Evolutionary conservation across 2,113 vertebrate genomes (phyloP).

Genomic region (Cygnus atratus): DNA sequence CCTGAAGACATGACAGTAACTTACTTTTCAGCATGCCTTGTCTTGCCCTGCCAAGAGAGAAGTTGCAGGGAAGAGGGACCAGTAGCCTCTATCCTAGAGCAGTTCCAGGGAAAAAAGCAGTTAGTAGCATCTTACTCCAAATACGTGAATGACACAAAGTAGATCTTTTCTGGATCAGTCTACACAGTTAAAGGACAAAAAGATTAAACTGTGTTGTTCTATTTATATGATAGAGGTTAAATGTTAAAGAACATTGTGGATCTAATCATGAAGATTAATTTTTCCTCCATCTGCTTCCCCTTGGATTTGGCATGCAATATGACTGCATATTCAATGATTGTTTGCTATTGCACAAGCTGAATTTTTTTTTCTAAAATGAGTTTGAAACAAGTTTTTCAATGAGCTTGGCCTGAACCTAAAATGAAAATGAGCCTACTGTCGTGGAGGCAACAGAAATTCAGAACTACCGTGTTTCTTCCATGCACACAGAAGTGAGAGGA

Average conservation of each 20-base stretch:
- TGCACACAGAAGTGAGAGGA: neutral
- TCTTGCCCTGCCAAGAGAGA: neutral
- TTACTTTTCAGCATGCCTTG: fast-evolving
- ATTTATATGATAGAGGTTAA: slow-evolving; percentile 19
- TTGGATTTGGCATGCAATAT: neutral
- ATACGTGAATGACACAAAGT: neutral
- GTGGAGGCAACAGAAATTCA: neutral
- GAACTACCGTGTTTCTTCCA: neutral
- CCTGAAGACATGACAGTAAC: neutral
- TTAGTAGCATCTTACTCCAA: neutral
- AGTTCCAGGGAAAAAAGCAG: neutral
- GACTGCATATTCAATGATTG: neutral
- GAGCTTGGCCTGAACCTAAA: fast-evolving
- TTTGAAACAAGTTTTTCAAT: neutral
- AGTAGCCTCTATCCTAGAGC: neutral
- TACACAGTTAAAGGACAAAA: neutral
- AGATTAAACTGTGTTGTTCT: neutral
- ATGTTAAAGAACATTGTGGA: neutral
- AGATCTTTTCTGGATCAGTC: neutral
- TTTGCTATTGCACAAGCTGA: neutral
- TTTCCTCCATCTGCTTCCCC: slow-evolving; percentile 29
- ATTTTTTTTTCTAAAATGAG: neutral
- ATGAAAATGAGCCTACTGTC: fast-evolving
- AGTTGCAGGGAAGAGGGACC: too few relatives aligned
- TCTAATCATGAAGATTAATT: neutral